Conservation (phyloP, 2,888 invertebrate species). For the Diaperis boleti region DNA sequence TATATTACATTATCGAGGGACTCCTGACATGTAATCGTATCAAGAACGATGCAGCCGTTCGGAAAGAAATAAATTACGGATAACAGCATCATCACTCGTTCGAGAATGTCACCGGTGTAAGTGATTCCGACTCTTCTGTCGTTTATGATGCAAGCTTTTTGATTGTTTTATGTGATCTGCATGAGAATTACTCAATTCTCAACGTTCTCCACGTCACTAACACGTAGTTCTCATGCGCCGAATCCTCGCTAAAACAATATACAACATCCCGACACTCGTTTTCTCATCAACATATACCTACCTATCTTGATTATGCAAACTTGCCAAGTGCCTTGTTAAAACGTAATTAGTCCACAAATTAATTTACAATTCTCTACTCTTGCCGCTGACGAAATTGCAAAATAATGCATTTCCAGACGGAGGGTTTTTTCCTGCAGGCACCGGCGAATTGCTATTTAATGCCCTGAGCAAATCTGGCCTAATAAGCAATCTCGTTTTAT, state of each 20-base stretch:
- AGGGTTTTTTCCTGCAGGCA: neutral
- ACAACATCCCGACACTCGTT: slow-evolving; percentile 37
- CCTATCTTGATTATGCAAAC: slow-evolving; percentile 42
- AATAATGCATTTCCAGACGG: slow-evolving; percentile 18
- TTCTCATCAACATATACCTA: slow-evolving; percentile 41
- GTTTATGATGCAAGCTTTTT: slow-evolving; percentile 50
- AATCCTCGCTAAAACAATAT: slow-evolving; percentile 35
- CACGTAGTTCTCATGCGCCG: slow-evolving; percentile 20
- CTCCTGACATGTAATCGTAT: slow-evolving; percentile 58
- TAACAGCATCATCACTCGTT: slow-evolving; percentile 52
- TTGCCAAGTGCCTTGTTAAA: slow-evolving; percentile 44
- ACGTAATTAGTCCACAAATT: slow-evolving; percentile 42
- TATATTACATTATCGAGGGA: slow-evolving; percentile 57
- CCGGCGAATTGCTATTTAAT: neutral
- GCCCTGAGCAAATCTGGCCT: too few species aligned
- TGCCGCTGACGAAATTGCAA: slow-evolving; percentile 31
- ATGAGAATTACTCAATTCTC: slow-evolving; percentile 39
- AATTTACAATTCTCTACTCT: slow-evolving; percentile 39
- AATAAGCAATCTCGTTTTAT: too few species aligned
- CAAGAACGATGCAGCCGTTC: slow-evolving; percentile 56
- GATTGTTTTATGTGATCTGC: slow-evolving; percentile 50
- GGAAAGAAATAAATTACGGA: slow-evolving; percentile 60
- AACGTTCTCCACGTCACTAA: slow-evolving; percentile 32
- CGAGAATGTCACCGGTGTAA: slow-evolving; percentile 55
- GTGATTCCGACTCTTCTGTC: slow-evolving; percentile 52